Conservation (phyloP, 2,113 vertebrate species). For the Nyctereutes procyonoides region DNA sequence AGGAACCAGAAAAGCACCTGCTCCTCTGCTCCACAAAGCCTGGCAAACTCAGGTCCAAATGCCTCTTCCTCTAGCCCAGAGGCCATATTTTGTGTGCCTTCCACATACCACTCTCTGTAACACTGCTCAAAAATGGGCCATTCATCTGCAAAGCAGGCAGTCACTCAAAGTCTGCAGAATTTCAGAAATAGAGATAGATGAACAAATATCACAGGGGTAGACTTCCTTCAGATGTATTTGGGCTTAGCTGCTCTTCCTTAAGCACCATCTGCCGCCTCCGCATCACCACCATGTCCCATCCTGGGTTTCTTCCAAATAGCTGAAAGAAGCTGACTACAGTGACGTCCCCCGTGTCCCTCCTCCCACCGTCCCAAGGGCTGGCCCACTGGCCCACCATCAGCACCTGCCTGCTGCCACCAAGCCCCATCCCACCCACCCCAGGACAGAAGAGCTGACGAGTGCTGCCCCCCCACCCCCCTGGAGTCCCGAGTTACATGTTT, state of each 20-base stretch:
- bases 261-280: not conserved
- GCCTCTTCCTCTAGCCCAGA: not conserved
- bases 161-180: not conserved
- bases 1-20: not conserved
- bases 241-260: not conserved
- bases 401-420: not conserved
- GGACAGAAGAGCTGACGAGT: not conserved
- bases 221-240: not conserved
- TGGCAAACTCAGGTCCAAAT: not conserved
- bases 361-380: not conserved
- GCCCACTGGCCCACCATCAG: not conserved
- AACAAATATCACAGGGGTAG: not conserved
- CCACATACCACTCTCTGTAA: not conserved
- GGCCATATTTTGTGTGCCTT: not conserved
- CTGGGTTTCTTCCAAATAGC: not conserved
- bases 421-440: accelerated
- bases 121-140: not conserved
- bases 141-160: not conserved
- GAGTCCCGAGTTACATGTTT: not conserved
- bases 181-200: not conserved
- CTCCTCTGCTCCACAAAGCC: not conserved
- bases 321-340: not conserved
- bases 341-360: not conserved
- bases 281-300: not conserved
- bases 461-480: no score